phyloP scores from a whole-genome alignment of 2,888 invertebrate species.

The Erpobdella octoculata region DNA sequence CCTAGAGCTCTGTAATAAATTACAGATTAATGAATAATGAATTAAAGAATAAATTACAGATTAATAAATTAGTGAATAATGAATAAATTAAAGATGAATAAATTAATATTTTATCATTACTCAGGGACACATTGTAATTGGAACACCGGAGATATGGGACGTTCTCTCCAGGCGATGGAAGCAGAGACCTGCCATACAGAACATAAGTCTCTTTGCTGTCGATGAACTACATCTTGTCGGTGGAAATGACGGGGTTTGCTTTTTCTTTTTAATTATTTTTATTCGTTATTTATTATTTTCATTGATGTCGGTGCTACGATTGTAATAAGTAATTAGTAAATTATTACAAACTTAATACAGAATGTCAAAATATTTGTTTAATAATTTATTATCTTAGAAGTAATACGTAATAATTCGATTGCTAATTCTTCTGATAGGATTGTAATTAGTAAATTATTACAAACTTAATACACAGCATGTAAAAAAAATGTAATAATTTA shows the following conservation, averaged over 20 bases:
- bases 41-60: not conserved
- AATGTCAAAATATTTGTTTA: not conserved
- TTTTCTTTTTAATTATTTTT: too few relatives aligned
- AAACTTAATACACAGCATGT: too few relatives aligned
- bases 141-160: slow-evolving; percentile 98
- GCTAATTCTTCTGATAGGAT: too few relatives aligned
- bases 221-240: slow-evolving; percentile 78
- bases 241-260: slow-evolving; percentile 54
- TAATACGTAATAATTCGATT: too few relatives aligned
- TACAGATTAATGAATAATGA: not conserved
- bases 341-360: not conserved
- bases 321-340: not conserved
- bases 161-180: slow-evolving; percentile 96
- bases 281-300: too few relatives aligned
- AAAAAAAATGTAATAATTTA: too few relatives aligned
- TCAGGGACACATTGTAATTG: slow-evolving; percentile 59
- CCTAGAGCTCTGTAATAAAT: slow-evolving; percentile 3
- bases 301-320: not conserved
- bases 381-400: not conserved
- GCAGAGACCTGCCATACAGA: slow-evolving; percentile 94
- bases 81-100: too few relatives aligned
- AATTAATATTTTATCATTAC: not conserved
- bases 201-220: slow-evolving; percentile 86
- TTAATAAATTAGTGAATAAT: too few relatives aligned
- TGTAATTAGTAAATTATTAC: too few relatives aligned